Evolutionary conservation across 2,888 invertebrate genomes (phyloP), one percentile per base, ranked within the genome.

Genomic region (Aphodius granarius): DNA sequence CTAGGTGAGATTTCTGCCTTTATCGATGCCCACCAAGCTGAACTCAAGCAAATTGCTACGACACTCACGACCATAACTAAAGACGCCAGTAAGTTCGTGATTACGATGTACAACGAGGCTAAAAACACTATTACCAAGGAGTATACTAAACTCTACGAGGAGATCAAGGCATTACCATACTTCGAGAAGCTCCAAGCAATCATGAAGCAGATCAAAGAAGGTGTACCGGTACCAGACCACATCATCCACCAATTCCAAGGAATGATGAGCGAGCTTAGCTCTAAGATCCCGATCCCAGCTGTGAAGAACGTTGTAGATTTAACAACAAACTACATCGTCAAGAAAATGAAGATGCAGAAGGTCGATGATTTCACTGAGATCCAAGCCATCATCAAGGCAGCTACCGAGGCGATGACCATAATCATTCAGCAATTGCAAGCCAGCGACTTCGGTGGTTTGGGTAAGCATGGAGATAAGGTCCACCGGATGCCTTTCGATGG

Each of bases 331-430:
- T 95, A 94, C 84, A 81, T 20, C 63, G 66, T 73, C 9, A 81
- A 92, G 89, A 92, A 93, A 88, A 83, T 93, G 20, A 89, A 86
- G 71, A 87, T 89, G 71, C 87, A 91, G 81, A 84, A 88, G 78
- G 88, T 92, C 0, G 91, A 95, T 81, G 93, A 95, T 80, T 83
- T 88, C 0, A 89, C 89, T 74, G 90, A 92, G 75, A 83, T 94
- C 0, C 90, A 92, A 79, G 89, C 88, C n/a, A 88, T 95, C 5
- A 80, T 91, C 0, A 86, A 88, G 15, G 92, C 93, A 0, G 71
- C 82, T 43, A 71, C 79, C 1, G 75, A 73, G 83, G 86, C 15
- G 72, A 84, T 20, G 85, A 86, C 73, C 86, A 80, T 88, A 72
- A 84, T 80, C 78, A 80, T 82, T 77, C 79, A 79, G 43, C 73